Base-by-base conservation (phyloP, 2,888 invertebrate genomes). In the Meloe dianella region DNA sequence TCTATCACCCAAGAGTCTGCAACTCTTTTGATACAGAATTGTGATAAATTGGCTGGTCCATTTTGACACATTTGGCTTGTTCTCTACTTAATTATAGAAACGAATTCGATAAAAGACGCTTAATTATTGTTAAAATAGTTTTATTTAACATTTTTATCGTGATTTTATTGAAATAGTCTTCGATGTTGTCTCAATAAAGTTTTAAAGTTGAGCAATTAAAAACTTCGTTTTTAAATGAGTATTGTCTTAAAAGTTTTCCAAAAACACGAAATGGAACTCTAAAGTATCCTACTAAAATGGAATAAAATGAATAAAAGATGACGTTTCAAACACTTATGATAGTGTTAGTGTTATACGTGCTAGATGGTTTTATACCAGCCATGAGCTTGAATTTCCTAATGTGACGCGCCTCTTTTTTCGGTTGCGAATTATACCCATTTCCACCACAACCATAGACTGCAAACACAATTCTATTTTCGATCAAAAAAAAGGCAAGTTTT, bases 241-340 rank as follows among this genome's bases (percentile, higher is more conserved):
- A 9, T 10, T 47, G n/a, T 47, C 10, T 47, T 20, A 5, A 17
- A n/a, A n/a, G n/a, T 47, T 20, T 9, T 10, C n/a, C 10, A 47
- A 47, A 47, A 20, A 47, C 47, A 47, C 24, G 12, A 20, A 54
- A 54, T 54, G 22, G 12, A 24, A 24, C 54, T 54, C 24, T 54
- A 22, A 24, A 20, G 47, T 20, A 47, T 20, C 20, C 20, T 20
- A 10, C 20, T 47, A 47, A 47, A 47, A 12, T 12, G 24, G 24
- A 54, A n/a, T n/a, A 14, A 54, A 54, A 54, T 54, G 54, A 54
- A 54, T 54, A 54, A 54, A 54, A 54, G 24, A 54, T 54, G 24
- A 24, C 24, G 12, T 22, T 54, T 54, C 54, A 24, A 54, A 24
- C 54, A 54, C 54, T 54, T 54, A 54, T 54, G 54, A 24, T 54